Conservation (phyloP, 1,140 invertebrate species). For the Orussus abietinus region DNA sequence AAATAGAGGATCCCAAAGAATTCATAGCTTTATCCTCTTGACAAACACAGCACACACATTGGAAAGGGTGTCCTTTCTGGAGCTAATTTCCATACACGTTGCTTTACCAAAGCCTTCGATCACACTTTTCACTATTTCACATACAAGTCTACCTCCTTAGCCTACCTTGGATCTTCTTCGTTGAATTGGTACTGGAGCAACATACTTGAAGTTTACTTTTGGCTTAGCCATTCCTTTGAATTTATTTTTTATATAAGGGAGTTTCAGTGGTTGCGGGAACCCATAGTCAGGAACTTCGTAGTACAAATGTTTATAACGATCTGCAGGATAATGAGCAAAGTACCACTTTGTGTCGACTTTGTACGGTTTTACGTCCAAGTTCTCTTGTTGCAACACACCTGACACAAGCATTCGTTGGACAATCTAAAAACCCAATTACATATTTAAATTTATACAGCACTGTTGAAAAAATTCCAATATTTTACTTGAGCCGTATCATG, state of each 20-base stretch:
- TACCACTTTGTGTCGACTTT: constrained; percentile 49
- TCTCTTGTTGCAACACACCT: constrained; percentile 50
- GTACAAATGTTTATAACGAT: constrained; percentile 9
- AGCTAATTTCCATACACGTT: constrained; percentile 4
- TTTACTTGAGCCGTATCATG: constrained; percentile 41
- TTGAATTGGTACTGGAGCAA: constrained; percentile 6
- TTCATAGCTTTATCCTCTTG: neutral
- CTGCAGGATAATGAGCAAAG: constrained; percentile 51
- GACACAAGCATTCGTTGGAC: constrained; percentile 54
- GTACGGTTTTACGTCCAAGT: constrained; percentile 57
- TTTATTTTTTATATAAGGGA: constrained; percentile 3
- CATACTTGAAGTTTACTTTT: constrained; percentile 6
- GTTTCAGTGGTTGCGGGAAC: constrained; percentile 1
- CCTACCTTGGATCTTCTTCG: constrained; percentile 1
- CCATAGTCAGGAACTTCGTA: constrained; percentile 4
- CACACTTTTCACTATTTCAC: no score
- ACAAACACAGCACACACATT: constrained; percentile 3
- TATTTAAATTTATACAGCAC: constrained; percentile 1
- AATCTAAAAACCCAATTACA: constrained; percentile 30
- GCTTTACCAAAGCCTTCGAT: neutral
- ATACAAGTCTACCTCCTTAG: no score
- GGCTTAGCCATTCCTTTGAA: constrained; percentile 1
- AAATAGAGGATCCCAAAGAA: neutral
- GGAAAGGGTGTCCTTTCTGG: neutral
- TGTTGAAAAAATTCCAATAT: neutral